phyloP scores from a whole-genome alignment of 2,113 vertebrate genomes.

The Tetrax tetrax region DNA sequence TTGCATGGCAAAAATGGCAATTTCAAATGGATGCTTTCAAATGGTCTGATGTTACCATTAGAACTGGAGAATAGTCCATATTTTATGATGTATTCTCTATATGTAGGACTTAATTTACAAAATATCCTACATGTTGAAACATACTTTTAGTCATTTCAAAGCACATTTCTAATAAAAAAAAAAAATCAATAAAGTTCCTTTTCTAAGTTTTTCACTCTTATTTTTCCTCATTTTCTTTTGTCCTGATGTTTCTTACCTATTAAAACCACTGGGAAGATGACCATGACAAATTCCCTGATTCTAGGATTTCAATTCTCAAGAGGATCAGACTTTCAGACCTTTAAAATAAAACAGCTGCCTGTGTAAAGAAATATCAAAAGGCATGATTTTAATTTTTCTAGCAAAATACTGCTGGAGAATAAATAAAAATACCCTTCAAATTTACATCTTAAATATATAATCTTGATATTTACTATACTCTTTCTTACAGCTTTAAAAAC shows the following conservation, averaged over 20 bases:
- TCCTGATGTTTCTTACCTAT: background rate
- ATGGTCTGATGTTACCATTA: background rate
- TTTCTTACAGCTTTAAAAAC: background rate
- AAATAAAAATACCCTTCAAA: too few relatives aligned
- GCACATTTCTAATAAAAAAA: background rate
- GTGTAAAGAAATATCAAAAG: background rate
- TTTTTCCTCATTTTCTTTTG: background rate
- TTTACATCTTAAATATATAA: background rate
- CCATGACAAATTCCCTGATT: background rate
- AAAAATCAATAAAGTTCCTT: background rate
- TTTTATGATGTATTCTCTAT: background rate
- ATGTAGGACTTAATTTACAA: background rate
- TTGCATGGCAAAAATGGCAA: background rate
- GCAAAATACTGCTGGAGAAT: background rate
- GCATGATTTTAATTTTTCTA: background rate
- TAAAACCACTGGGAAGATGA: background rate
- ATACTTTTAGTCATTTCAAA: background rate
- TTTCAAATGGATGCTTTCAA: slow-evolving; percentile 18
- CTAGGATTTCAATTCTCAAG: background rate
- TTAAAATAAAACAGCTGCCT: background rate
- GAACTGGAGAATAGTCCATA: background rate
- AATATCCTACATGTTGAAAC: background rate
- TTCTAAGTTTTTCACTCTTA: background rate
- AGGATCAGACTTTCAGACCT: background rate
- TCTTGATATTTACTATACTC: background rate